These are phyloP conservation scores for Leptinotarsa peninsularis DNA, from an alignment of 2,888 invertebrate genomes.

Conservation along the genomic window DNA sequence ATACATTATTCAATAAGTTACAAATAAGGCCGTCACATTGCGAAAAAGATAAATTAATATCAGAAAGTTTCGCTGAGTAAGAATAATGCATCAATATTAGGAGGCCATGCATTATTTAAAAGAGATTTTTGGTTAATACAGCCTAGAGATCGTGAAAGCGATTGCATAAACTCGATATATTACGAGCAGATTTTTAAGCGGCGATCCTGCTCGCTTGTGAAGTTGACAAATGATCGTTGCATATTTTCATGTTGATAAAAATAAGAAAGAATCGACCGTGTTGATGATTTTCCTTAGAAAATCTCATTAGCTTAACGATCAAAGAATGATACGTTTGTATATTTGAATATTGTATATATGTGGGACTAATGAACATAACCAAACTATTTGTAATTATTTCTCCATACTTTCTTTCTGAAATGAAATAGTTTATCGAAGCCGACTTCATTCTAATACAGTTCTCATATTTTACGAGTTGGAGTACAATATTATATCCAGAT, in stretches of 20 bases:
- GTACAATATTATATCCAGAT: too few species aligned
- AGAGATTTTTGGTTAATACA: slow-evolving; percentile 17
- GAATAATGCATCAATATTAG: slow-evolving; percentile 38
- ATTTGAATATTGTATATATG: neutral
- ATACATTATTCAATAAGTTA: slow-evolving; percentile 50
- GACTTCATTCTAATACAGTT: too few species aligned
- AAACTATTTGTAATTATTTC: too few species aligned
- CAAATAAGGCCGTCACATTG: slow-evolving; percentile 45
- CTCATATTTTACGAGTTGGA: too few species aligned
- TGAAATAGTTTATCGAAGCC: too few species aligned
- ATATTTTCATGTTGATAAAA: slow-evolving; percentile 2
- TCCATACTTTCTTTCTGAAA: too few species aligned
- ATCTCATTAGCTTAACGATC: slow-evolving; percentile 9
- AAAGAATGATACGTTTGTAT: neutral
- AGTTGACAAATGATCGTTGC: slow-evolving; percentile 10
- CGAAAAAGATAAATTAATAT: slow-evolving; percentile 49
- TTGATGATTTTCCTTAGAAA: neutral
- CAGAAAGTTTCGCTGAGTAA: slow-evolving; percentile 43
- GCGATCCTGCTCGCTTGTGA: neutral
- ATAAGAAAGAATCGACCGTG: neutral
- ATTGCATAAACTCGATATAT: slow-evolving; percentile 19
- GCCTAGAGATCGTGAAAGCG: slow-evolving; percentile 1
- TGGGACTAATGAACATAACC: neutral
- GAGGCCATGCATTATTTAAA: slow-evolving; percentile 20
- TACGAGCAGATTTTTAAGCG: slow-evolving; percentile 6